These are phyloP conservation scores for Ophioninae sp. DNA, from an alignment of 2,888 invertebrate species.

Conservation along the genomic window DNA sequence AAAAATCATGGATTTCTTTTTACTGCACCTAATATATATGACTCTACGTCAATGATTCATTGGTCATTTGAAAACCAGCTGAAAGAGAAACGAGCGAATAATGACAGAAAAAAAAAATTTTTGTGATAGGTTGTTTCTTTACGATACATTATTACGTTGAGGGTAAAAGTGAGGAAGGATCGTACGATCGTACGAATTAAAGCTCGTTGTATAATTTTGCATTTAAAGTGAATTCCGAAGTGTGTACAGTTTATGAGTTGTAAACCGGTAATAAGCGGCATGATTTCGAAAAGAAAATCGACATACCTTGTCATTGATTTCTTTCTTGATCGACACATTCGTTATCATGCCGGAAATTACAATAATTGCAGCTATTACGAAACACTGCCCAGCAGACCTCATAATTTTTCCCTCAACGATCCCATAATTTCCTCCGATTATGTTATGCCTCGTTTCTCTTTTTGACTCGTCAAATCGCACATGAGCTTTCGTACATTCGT, in stretches of 20 bases:
- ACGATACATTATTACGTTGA: background rate
- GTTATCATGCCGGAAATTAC: background rate
- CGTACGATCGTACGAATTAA: background rate
- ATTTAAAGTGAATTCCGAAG: background rate
- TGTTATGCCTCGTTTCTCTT: background rate
- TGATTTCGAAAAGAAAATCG: background rate
- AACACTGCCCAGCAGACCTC: background rate
- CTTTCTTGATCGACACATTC: background rate
- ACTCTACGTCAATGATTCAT: background rate
- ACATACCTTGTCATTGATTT: background rate
- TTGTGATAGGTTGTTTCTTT: background rate
- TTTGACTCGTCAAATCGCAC: background rate
- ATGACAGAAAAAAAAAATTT: background rate
- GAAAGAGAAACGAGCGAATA: background rate
- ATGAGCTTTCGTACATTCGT: background rate
- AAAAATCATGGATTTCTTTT: too few relatives aligned
- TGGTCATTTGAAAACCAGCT: background rate
- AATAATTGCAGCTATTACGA: background rate
- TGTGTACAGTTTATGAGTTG: background rate
- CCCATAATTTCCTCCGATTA: background rate
- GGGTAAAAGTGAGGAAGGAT: background rate
- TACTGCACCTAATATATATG: too few relatives aligned
- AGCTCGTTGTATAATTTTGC: background rate
- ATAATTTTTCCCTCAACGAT: background rate
- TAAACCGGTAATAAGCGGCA: background rate